Conservation (phyloP, 1,140 invertebrate species). For the Sycophaga agraensis region DNA sequence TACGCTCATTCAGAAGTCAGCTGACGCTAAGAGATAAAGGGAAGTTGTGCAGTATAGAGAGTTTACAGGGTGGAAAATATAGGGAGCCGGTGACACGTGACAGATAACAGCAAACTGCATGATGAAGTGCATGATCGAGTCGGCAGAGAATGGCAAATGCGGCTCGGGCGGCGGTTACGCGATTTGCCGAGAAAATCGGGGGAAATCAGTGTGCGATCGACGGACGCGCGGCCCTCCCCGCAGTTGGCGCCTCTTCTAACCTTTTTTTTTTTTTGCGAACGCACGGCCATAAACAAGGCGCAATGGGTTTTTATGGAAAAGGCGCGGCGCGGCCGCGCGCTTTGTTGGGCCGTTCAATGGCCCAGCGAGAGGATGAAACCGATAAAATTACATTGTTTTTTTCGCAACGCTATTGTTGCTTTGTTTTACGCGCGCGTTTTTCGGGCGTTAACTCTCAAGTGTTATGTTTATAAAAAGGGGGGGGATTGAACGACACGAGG, state of each 20-base stretch:
- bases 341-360: conserved; percentile 8
- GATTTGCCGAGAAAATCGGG: conserved; percentile 14
- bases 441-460: too few relatives aligned
- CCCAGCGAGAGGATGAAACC: background rate
- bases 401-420: background rate
- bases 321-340: too few relatives aligned
- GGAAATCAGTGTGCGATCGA: conserved; percentile 1
- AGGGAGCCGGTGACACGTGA: conserved; percentile 26
- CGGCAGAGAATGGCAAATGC: background rate
- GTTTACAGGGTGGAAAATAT: conserved; percentile 29
- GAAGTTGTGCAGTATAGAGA: background rate
- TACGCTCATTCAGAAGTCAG: conserved; percentile 4
- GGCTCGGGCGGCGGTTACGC: background rate
- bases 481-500: too few relatives aligned
- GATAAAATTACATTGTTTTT: conserved; percentile 23
- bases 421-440: background rate
- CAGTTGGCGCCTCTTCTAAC: background rate
- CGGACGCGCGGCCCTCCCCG: background rate
- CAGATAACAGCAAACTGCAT: conserved; percentile 30
- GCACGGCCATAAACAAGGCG: conserved; percentile 9
- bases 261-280: background rate
- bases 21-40: conserved; percentile 26
- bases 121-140: conserved; percentile 22
- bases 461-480: too few relatives aligned
- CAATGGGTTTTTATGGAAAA: conserved; percentile 20